Conservation (phyloP, 2,113 vertebrate genomes). For the Gambusia holbrooki region DNA sequence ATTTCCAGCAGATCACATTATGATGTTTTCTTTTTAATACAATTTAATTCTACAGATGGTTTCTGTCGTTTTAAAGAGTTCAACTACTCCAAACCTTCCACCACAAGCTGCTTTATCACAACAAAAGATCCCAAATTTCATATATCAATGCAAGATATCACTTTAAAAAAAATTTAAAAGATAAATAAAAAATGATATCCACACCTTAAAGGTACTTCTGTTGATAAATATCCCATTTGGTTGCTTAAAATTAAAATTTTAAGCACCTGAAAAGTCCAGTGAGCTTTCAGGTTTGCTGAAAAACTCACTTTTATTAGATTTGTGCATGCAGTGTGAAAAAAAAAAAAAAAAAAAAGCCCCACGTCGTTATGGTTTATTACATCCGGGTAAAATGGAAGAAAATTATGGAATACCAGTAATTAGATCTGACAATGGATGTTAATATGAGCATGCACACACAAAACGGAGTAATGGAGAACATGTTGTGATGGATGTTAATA, state of each 20-base stretch:
- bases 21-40: not conserved
- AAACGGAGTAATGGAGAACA: constrained; percentile 24
- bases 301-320: no score
- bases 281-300: not conserved
- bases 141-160: not conserved
- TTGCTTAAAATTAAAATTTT: no score
- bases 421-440: constrained; percentile 23
- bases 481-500: constrained; percentile 36
- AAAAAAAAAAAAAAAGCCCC: not conserved
- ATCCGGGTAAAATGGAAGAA: constrained; percentile 21
- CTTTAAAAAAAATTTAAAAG: not conserved
- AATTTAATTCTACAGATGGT: no score
- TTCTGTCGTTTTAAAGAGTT: not conserved
- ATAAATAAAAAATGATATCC: not conserved
- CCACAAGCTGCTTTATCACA: not conserved
- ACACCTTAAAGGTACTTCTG: not conserved
- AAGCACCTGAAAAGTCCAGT: not conserved
- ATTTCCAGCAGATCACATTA: not conserved
- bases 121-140: not conserved
- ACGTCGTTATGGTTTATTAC: not conserved
- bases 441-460: constrained; percentile 21
- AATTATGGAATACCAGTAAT: constrained; percentile 39
- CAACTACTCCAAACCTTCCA: not conserved
- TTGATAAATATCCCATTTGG: not conserved
- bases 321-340: not conserved